A percentile compares a stretch with the other conserved stretches of the same genome.
Conservation (phyloP, 1,140 invertebrate species). For the Drosophila bifasciata region DNA sequence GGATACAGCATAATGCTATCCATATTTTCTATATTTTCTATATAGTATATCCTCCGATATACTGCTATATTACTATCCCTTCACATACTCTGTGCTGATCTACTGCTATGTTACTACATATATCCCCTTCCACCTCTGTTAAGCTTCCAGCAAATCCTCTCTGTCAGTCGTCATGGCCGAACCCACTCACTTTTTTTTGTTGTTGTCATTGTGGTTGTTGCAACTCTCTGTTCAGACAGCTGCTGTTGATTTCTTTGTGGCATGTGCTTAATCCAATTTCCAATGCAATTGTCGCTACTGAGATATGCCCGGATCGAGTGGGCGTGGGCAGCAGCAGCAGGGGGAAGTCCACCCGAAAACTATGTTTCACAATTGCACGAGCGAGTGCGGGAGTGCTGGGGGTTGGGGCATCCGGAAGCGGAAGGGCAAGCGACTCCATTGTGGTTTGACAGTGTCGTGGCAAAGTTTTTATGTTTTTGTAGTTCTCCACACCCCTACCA, state of each 20-base stretch:
- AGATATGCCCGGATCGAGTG: slow-evolving; percentile 26
- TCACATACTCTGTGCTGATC: too few species aligned
- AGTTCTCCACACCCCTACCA: neutral
- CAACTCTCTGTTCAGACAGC: slow-evolving; percentile 28
- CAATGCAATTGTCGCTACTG: slow-evolving; percentile 72
- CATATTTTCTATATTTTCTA: too few species aligned
- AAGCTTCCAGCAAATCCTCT: too few species aligned
- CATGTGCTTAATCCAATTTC: slow-evolving; percentile 73
- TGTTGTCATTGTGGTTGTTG: neutral
- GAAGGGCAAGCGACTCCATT: slow-evolving; percentile 50
- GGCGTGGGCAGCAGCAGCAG: neutral
- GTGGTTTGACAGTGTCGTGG: slow-evolving; percentile 54
- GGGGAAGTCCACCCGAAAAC: slow-evolving; percentile 2
- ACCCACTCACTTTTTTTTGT: neutral
- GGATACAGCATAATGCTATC: too few species aligned
- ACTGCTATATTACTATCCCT: too few species aligned
- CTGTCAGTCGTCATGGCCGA: slow-evolving; percentile 9
- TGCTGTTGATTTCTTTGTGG: slow-evolving; percentile 57
- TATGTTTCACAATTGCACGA: neutral
- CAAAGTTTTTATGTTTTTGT: slow-evolving; percentile 30
- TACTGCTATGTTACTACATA: too few species aligned
- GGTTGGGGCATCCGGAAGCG: neutral
- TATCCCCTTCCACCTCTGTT: too few species aligned
- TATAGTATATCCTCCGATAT: too few species aligned
- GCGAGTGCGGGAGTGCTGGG: neutral